Conservation (phyloP, 2,888 invertebrate genomes). For the Eupithecia abbreviata region DNA sequence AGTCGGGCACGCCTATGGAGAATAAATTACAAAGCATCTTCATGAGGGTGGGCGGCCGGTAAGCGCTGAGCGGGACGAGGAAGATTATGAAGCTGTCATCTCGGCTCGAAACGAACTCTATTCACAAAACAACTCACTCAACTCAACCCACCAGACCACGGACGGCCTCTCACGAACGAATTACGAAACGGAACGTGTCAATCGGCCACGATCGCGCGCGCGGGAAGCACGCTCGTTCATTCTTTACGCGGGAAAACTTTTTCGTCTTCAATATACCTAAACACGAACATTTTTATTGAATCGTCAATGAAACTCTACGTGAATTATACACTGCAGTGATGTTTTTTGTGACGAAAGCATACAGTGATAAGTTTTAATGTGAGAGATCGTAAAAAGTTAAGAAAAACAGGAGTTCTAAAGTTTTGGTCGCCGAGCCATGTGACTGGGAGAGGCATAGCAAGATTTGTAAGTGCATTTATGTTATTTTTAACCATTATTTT, state of each 20-base stretch:
- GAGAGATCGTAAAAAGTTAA: conserved; percentile 65
- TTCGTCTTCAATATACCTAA: conserved; percentile 47
- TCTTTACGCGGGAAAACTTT: conserved; percentile 36
- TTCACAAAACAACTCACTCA: conserved; percentile 50
- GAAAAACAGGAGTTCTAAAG: conserved; percentile 72
- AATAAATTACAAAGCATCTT: conserved; percentile 5
- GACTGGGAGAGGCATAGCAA: conserved; percentile 70
- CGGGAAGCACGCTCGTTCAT: conserved; percentile 52
- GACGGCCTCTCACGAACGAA: neutral
- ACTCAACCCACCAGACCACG: conserved; percentile 25
- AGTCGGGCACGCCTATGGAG: neutral
- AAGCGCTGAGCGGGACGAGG: conserved; percentile 57
- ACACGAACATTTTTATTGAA: conserved; percentile 44
- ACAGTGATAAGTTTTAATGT: conserved; percentile 64
- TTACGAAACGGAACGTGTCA: conserved; percentile 46
- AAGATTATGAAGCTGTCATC: conserved; percentile 75
- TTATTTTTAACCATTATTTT: conserved; percentile 31
- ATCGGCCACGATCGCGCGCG: conserved; percentile 66
- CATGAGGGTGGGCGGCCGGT: conserved; percentile 16
- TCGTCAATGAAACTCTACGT: conserved; percentile 48
- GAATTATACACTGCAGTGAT: conserved; percentile 56
- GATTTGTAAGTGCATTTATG: conserved; percentile 71
- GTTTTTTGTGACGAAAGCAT: conserved; percentile 58
- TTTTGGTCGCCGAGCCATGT: conserved; percentile 78
- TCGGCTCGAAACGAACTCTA: conserved; percentile 49